Evolutionary conservation across 2,113 vertebrate species (phyloP).

Genomic region (Epinephelus lanceolatus): DNA sequence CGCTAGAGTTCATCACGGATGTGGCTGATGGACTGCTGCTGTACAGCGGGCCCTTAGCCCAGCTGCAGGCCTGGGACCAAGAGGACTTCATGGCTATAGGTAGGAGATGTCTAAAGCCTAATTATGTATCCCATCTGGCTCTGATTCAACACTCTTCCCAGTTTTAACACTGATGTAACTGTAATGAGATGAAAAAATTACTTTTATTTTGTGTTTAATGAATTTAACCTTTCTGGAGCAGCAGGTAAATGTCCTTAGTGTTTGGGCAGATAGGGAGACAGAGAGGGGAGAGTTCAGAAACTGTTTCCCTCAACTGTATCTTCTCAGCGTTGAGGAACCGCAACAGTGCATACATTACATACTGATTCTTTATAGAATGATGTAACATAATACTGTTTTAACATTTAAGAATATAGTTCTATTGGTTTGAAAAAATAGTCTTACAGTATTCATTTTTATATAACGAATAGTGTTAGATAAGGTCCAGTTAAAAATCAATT

Average conservation of each 20-base stretch:
- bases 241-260: neutral
- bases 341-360: neutral
- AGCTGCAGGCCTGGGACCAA: constrained; percentile 85
- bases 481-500: neutral
- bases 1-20: constrained; percentile 92
- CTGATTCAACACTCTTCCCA: neutral
- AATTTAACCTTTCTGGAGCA: neutral
- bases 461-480: too few relatives aligned
- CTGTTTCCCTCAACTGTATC: too few relatives aligned
- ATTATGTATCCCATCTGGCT: neutral
- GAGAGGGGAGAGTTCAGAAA: neutral
- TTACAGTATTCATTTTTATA: too few relatives aligned
- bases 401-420: neutral
- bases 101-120: constrained; percentile 63
- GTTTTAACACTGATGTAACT: neutral
- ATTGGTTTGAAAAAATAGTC: too few relatives aligned
- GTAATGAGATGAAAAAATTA: neutral
- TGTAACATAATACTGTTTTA: neutral
- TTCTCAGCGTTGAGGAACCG: neutral
- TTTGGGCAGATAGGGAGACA: neutral
- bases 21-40: constrained; percentile 89
- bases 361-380: neutral
- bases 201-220: neutral
- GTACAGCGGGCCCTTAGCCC: constrained; percentile 89
- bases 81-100: constrained; percentile 93